Percentiles rank a stretch among this genome's conserved stretches.
These are phyloP conservation scores for Accipiter virgatus DNA, from an alignment of 2,113 vertebrate genomes.

Conservation along the genomic window DNA sequence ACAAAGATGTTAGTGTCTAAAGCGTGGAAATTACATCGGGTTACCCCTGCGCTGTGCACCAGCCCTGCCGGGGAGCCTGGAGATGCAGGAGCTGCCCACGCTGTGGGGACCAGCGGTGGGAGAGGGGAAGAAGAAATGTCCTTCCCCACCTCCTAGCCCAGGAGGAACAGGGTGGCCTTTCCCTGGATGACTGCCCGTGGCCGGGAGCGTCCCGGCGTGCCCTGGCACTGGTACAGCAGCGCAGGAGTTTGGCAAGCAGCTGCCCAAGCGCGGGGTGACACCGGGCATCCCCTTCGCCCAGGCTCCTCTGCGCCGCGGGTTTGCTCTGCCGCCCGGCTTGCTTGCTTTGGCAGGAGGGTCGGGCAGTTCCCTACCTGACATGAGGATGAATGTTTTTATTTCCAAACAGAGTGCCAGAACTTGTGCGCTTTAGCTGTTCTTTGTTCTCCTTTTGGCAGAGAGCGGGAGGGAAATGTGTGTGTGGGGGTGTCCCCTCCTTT, in stretches of 20 bases:
- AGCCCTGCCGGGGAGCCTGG: rapidly evolving
- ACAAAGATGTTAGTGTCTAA: not conserved
- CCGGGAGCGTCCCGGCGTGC: rapidly evolving
- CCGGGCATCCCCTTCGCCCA: not conserved
- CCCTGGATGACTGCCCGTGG: not conserved
- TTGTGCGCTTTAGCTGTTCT: slow-evolving; percentile 44
- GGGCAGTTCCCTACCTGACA: slow-evolving; percentile 58
- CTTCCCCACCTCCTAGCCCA: not conserved
- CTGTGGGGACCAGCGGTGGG: rapidly evolving
- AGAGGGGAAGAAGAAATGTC: not conserved
- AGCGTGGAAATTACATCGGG: not conserved
- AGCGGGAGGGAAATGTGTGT: not conserved
- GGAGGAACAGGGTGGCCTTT: not conserved
- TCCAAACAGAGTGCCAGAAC: slow-evolving; percentile 37
- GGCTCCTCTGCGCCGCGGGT: not conserved
- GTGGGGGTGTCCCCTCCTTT: slow-evolving; percentile 24
- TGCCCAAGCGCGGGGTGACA: not conserved
- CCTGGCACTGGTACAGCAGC: not conserved
- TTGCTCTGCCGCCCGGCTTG: not conserved
- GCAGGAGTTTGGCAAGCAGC: slow-evolving; percentile 2
- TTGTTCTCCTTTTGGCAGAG: slow-evolving; percentile 52
- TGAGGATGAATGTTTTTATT: slow-evolving; percentile 58
- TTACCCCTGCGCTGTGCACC: rapidly evolving
- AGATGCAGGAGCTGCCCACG: not conserved
- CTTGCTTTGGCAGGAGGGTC: slow-evolving; percentile 28